Base-by-base conservation (phyloP, 2,113 vertebrate species). In the Tylochromis polylepis region DNA sequence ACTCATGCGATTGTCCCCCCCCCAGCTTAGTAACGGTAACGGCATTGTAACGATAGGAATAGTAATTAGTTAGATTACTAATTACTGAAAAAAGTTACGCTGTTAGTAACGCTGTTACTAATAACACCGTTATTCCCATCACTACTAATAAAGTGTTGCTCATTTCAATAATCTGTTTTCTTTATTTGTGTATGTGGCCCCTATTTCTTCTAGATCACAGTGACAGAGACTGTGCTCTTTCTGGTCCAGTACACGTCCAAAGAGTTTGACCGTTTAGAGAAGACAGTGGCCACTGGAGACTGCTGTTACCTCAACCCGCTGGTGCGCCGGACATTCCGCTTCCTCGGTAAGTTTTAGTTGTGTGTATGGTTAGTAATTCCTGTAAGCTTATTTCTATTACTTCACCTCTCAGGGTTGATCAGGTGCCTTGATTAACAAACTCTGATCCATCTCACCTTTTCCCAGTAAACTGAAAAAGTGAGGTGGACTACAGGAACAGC, bases 231-330 rank as follows among this genome's bases (percentile, higher is more conserved):
- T 2, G 98, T 97, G 86, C 97, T 99, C 91, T 99, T 99, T 96
- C 97, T 98, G 93, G 96, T 99, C 93, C 98, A 99, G 94, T 97
- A 99, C 94, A 98, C 97, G 22, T 98, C 98, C 85, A 98, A 97
- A 94, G 98, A 99, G 95, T 98, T 98, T 90, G 98, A 99, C 96
- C 97, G 97, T 70, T 97, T 97, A 86, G 98, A 99, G 95, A 99
- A 98, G 96, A 98, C 97, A 5, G 97, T 99, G 89, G 96, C 98
- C 93, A 98, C 97, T 1, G 99, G 99, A 94, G 99, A 99, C 96
- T 99, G 98, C 96, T 99, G 98, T 95, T 99, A 99, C 91, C 98
- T 99, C 95, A 99, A 99, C 88, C 98, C 98, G 29, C 93, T 99
- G 94, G 98, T 99, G 87, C 97, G 98, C 91, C 96, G 98, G 93